Evolutionary conservation across 2,888 invertebrate species (phyloP), one percentile per base, ranked within the genome.

Genomic region (Drymonia ruficornis): DNA sequence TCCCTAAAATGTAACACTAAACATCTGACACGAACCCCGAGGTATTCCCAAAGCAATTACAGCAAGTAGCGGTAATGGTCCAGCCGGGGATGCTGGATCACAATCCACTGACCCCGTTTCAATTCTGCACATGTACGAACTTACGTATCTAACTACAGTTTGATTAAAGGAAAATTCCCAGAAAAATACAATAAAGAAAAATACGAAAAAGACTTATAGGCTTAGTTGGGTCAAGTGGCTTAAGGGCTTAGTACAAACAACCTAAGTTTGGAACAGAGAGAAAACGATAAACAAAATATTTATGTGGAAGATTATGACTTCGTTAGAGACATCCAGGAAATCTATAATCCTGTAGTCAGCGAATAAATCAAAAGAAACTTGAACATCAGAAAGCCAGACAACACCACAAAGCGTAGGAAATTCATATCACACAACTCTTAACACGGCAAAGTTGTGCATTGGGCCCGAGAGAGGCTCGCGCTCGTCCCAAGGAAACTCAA

Each of bases 21-120:
- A 61, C 65, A 70, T 63, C 66, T 68, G 65, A 67, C 62, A 62
- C 58, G 56, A 69, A 63, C 61, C n/a, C 63, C 54, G 55, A 71
- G 63, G 65, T 69, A 76, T 74, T 77, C 78, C 80, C 76, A 74
- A 73, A 79, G 74, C 77, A 79, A 79, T 79, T 79, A 79, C 70
- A 68, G 56, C 70, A 70, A 71, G 71, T 70, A 72, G 66, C 64
- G 67, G 67, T 72, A 75, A 76, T 72, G 67, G 68, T 63, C 62
- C 73, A 67, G 59, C 44, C 53, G 74, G 74, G 73, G 62, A 67
- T 63, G 58, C 65, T 59, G 59, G 67, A 68, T 70, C 67, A 70
- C 66, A 63, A 73, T 72, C 70, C 64, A 65, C 65, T 61, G 74
- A 72, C 71, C 67, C 63, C 64, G 60, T 58, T 65, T 67, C 74